Conservation (phyloP, 2,113 vertebrate species). For the Tapirus terrestris region DNA sequence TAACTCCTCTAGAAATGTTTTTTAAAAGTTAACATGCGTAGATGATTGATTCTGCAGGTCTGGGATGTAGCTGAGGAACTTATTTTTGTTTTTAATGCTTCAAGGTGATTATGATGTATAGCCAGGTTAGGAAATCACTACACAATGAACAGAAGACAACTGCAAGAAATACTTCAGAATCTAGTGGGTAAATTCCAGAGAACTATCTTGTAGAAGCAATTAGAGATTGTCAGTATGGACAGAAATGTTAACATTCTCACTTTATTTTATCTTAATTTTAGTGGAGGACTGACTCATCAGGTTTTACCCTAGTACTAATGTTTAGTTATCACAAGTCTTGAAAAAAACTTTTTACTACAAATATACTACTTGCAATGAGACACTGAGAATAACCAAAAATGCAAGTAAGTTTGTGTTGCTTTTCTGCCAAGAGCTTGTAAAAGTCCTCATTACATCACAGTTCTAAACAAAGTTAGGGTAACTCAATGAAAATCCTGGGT, state of each 20-base stretch:
- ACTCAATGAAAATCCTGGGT: neutral
- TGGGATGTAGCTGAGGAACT: neutral
- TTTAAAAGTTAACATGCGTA: conserved; percentile 37
- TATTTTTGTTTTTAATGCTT: conserved; percentile 53
- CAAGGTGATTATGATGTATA: neutral
- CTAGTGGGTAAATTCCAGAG: conserved; percentile 17
- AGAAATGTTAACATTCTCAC: conserved; percentile 17
- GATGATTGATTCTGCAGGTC: neutral
- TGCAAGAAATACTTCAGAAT: conserved; percentile 42
- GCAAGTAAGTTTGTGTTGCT: neutral
- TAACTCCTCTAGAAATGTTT: neutral
- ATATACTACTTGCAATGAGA: neutral
- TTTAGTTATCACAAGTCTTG: conserved; percentile 13
- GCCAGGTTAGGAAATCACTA: conserved; percentile 31
- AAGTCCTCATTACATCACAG: conserved; percentile 39
- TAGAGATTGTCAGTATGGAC: neutral
- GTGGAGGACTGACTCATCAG: neutral
- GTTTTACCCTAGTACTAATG: conserved; percentile 20
- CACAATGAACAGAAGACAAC: conserved; percentile 23
- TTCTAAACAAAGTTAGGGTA: neutral
- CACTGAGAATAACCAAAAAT: conserved; percentile 10
- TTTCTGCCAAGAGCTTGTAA: conserved; percentile 35
- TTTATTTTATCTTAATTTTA: conserved; percentile 42
- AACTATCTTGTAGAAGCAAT: neutral
- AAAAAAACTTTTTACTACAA: conserved; percentile 37